A percentile compares a stretch with the other conserved stretches of the same genome.
Conservation (phyloP, 2,113 vertebrate genomes). For the Psophia crepitans region DNA sequence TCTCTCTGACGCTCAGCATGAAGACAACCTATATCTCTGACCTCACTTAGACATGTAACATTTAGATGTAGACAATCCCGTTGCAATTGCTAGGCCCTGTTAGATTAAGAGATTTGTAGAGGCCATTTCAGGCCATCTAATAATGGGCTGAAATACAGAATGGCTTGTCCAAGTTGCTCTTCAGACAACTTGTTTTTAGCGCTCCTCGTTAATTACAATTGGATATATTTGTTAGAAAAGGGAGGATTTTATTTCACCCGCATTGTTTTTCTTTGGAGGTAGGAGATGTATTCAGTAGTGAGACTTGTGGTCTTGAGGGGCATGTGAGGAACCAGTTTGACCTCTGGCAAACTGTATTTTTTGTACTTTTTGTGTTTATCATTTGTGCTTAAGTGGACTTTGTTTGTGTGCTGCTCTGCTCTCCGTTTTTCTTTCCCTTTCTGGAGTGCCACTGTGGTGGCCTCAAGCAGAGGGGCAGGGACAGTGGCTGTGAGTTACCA, state of each 20-base stretch:
- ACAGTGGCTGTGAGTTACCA: background rate
- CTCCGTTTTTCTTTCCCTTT: background rate
- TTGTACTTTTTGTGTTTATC: background rate
- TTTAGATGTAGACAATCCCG: background rate
- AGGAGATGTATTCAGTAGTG: background rate
- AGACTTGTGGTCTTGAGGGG: background rate
- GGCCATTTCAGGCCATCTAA: background rate
- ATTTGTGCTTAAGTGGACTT: background rate
- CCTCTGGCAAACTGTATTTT: background rate
- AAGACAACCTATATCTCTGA: background rate
- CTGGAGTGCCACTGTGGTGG: background rate
- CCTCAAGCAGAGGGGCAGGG: background rate
- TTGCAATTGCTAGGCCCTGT: background rate
- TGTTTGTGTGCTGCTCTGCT: background rate
- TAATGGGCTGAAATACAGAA: background rate
- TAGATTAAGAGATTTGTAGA: too few species aligned
- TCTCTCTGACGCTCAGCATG: background rate
- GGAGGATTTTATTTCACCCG: background rate
- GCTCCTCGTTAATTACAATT: background rate
- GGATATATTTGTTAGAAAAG: background rate
- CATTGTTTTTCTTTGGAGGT: background rate
- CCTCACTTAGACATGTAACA: accelerated
- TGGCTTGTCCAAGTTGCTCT: background rate
- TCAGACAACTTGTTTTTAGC: background rate
- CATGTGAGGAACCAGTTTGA: background rate